Evolutionary conservation across 2,797 vertebrate species (phyloP).

Genomic region (Hoplostethus atlanticus): DNA sequence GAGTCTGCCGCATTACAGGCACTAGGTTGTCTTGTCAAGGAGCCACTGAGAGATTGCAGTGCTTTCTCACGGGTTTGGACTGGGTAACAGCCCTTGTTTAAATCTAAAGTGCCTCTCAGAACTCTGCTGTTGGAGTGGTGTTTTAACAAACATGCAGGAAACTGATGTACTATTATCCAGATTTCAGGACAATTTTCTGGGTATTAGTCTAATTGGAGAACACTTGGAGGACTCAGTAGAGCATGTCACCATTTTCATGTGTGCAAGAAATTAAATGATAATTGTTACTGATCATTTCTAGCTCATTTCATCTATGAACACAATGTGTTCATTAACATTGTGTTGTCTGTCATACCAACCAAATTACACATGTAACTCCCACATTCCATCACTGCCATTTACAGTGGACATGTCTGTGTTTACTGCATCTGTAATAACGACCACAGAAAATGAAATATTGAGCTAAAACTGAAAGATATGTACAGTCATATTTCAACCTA

Average conservation of each 20-base stretch:
- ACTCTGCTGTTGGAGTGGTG: neutral
- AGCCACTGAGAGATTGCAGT: neutral
- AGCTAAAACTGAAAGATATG: conserved; percentile 10
- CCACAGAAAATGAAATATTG: conserved; percentile 14
- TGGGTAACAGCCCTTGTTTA: neutral
- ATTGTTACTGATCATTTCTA: no score
- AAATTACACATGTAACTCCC: conserved; percentile 18
- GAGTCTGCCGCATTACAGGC: neutral
- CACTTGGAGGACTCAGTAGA: neutral
- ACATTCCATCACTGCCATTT: conserved; percentile 19
- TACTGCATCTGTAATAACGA: conserved; percentile 14
- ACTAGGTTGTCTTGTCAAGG: neutral
- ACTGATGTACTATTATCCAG: neutral
- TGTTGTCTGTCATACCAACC: neutral
- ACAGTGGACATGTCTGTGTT: neutral
- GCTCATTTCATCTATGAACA: no score
- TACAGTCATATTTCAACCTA: conserved; percentile 23
- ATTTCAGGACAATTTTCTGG: conserved; percentile 8
- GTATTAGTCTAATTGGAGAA: neutral
- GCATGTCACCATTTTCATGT: conserved; percentile 36
- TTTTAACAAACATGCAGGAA: neutral
- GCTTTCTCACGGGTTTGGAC: neutral
- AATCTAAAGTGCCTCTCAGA: neutral
- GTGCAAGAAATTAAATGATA: neutral
- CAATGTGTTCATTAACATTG: no score